These are phyloP conservation scores for Trichogramma evanescens DNA, from an alignment of 2,888 invertebrate genomes.

Conservation along the genomic window DNA sequence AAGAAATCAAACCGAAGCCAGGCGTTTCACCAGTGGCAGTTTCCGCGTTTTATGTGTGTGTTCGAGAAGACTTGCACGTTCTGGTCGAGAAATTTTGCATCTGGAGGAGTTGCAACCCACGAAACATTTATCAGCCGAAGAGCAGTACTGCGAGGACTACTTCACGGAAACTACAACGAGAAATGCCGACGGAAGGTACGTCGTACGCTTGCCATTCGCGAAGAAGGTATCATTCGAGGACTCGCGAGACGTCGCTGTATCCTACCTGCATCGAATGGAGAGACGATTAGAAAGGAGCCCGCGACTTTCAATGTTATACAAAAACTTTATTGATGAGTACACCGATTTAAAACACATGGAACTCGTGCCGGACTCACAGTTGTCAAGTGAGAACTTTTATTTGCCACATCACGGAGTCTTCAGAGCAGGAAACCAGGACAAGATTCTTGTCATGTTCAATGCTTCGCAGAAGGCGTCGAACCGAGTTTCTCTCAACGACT, in stretches of 20 bases:
- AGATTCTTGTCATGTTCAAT: not conserved
- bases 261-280: not conserved
- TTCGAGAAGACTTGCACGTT: no score
- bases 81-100: not conserved
- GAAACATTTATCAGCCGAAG: not conserved
- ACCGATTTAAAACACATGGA: not conserved
- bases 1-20: no score
- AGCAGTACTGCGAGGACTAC: not conserved
- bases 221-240: not conserved
- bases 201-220: not conserved
- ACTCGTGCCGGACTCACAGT: not conserved
- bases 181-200: not conserved
- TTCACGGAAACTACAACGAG: not conserved
- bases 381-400: no score
- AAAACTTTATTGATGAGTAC: not conserved
- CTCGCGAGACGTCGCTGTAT: not conserved
- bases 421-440: not conserved
- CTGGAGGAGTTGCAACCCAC: not conserved
- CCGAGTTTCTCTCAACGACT: not conserved
- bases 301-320: not conserved
- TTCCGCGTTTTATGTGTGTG: no score
- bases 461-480: not conserved
- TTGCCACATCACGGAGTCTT: not conserved
- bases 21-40: no score
- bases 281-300: not conserved